A percentile compares a stretch with the other conserved stretches of the same genome.
phyloP scores from a whole-genome alignment of 1,140 invertebrate genomes.

The Bactericera cockerelli region DNA sequence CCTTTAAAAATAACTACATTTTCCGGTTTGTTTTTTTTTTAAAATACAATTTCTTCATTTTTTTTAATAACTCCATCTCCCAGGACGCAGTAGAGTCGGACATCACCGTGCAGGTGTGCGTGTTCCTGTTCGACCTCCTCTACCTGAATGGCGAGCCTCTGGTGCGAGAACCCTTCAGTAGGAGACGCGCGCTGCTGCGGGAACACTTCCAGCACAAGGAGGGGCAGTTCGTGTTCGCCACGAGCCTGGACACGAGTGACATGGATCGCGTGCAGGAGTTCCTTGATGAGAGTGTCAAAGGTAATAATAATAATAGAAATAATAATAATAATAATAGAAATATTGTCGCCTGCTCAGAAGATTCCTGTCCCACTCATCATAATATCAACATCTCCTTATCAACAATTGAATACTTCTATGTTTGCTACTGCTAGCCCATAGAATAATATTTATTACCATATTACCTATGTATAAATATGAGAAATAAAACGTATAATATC shows the following conservation, averaged over 20 bases:
- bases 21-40: no score
- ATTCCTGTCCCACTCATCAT: no score
- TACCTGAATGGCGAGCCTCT: constrained; percentile 84
- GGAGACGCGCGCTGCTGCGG: constrained; percentile 56
- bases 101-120: constrained; percentile 94
- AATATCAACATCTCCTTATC: no score
- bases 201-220: constrained; percentile 59
- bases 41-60: no score
- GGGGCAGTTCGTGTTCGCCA: constrained; percentile 82
- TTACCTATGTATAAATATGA: no score
- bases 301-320: constrained; percentile 27
- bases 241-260: constrained; percentile 60
- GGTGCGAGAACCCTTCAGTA: constrained; percentile 59
- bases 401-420: no score
- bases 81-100: constrained; percentile 72
- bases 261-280: constrained; percentile 90
- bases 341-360: background rate
- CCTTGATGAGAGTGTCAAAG: constrained; percentile 89
- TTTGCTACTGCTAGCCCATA: no score
- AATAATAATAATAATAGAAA: background rate
- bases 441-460: no score
- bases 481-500: no score
- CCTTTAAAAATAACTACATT: no score
- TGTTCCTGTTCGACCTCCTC: constrained; percentile 95
- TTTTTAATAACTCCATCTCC: constrained; percentile 2